Conservation (phyloP, 2,888 invertebrate species). For the Lamellibrachia satsuma region DNA sequence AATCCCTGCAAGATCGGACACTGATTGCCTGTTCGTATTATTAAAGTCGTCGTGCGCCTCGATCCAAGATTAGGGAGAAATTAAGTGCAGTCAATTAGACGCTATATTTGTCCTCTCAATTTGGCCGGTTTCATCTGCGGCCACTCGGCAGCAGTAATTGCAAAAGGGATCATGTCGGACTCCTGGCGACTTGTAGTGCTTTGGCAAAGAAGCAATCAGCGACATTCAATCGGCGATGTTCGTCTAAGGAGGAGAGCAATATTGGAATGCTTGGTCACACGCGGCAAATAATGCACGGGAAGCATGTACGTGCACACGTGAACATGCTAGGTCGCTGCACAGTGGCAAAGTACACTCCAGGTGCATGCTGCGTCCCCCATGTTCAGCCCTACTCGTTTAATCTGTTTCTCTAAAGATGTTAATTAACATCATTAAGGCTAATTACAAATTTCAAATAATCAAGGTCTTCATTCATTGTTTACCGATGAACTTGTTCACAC, state of each 20-base stretch:
- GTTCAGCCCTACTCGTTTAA: not conserved
- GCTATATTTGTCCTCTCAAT: constrained; percentile 13
- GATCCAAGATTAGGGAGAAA: constrained; percentile 17
- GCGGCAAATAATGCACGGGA: not conserved
- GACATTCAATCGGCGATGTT: not conserved
- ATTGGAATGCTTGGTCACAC: not conserved
- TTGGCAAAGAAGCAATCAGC: constrained; percentile 6
- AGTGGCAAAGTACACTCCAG: not conserved
- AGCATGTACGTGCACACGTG: not conserved
- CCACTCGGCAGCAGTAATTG: constrained; percentile 17
- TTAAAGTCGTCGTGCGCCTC: not conserved
- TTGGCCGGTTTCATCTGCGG: not conserved
- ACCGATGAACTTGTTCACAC: not conserved
- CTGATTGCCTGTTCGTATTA: constrained; percentile 10
- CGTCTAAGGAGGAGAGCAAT: not conserved
- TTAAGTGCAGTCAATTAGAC: constrained; percentile 17
- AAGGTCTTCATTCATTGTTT: not conserved
- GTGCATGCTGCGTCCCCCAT: not conserved
- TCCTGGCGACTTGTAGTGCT: not conserved
- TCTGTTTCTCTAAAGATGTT: not conserved
- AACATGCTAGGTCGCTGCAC: not conserved
- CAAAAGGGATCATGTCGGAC: constrained; percentile 17
- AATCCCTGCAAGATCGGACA: not conserved
- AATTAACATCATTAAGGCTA: not conserved
- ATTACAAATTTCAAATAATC: not conserved